Conservation (phyloP, 2,113 vertebrate genomes). For the Notothenia coriiceps region DNA sequence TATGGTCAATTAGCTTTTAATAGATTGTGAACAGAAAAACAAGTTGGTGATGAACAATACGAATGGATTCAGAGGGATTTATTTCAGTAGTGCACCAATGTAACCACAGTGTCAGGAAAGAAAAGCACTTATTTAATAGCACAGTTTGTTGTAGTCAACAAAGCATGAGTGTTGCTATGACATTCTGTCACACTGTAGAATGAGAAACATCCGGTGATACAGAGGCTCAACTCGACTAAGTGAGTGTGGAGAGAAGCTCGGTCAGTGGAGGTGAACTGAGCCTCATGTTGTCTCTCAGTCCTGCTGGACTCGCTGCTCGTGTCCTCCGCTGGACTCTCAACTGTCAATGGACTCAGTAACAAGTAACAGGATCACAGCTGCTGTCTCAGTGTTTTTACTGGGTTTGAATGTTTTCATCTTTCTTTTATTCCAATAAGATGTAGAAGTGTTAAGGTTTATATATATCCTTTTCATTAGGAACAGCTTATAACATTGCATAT, state of each 20-base stretch:
- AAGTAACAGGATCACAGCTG: background rate
- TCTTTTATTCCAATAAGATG: too few species aligned
- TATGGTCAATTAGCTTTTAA: conserved; percentile 28
- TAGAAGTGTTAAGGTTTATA: too few species aligned
- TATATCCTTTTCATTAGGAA: background rate
- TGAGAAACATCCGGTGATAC: background rate
- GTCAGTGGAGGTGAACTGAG: conserved; percentile 8
- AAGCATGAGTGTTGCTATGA: background rate
- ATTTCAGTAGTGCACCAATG: background rate
- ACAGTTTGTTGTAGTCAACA: background rate
- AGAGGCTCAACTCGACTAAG: background rate
- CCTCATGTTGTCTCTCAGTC: background rate
- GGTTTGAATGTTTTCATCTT: too few species aligned
- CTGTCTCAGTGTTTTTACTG: background rate
- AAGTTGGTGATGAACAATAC: conserved; percentile 4
- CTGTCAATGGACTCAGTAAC: background rate
- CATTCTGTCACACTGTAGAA: background rate
- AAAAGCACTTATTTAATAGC: background rate
- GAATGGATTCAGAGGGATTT: background rate
- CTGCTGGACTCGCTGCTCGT: background rate
- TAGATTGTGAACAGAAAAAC: conserved; percentile 5
- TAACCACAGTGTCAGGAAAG: background rate
- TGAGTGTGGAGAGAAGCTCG: background rate
- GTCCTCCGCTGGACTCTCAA: background rate
- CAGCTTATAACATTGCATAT: background rate